Base-by-base conservation (phyloP, 2,113 vertebrate genomes). In the Neofelis nebulosa region DNA sequence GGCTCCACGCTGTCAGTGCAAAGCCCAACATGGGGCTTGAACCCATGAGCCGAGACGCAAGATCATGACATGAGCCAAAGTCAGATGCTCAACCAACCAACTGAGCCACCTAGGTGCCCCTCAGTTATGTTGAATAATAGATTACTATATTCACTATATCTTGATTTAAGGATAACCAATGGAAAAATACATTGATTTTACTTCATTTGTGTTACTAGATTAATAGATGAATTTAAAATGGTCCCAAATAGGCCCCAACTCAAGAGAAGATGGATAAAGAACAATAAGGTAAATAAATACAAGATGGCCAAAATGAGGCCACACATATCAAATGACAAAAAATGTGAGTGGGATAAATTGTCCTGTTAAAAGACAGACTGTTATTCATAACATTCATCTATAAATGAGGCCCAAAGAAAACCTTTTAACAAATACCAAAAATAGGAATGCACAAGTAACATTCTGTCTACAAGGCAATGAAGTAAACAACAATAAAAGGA, bases 121-220 rank as follows among this genome's bases (percentile, higher is more conserved):
- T 83, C 36, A 92, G 23, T 68, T 79, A 81, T 63, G 2, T 71
- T 48, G 78, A 33, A 3, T 65, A 71, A 6, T 65, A 71, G 52
- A 86, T 91, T 31, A 61, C 18, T 19, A 18, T 76, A 48, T 52
- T 96, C 65, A 31, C 69, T 94, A 21, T 68, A 33, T 61, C 36
- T 50, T 38, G 79, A 13, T 85, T 90, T 84, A 92, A 61, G 36
- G 23, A 36, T 71, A 66, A 71, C 21, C 4, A 79, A 1, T 68
- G 33, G 55, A 96, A 96, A 19, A 31, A 66, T 74, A 86, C 55
- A 45, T 94, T 45, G 31, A 73, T 91, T 91, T 96, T 96, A 96
- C 83, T 66, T 94, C 19, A 55, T 50, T 25, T 81, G 21, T 4
- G 18, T 81, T 74, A 81, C 55, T 87, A 18, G 21, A 66, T 68